phyloP scores from a whole-genome alignment of 2,113 vertebrate species.

The Columba livia region DNA sequence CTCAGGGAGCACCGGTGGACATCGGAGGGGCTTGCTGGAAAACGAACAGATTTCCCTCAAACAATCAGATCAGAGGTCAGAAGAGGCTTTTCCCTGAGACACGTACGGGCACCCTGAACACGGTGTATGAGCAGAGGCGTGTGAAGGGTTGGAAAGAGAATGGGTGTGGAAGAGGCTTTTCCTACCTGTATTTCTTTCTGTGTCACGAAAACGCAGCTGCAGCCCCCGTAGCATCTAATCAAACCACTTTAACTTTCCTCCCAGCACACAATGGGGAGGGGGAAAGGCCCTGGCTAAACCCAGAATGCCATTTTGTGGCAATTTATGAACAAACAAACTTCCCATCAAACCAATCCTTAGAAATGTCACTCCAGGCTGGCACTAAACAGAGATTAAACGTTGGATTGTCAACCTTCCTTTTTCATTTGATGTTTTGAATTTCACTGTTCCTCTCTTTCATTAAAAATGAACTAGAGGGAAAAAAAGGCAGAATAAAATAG shows the following conservation, averaged over 20 bases:
- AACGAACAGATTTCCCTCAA: background rate
- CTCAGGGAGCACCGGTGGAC: background rate
- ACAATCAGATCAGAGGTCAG: background rate
- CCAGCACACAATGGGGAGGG: background rate
- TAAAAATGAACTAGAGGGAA: conserved; percentile 71
- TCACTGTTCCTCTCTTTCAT: conserved; percentile 71
- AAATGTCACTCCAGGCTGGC: conserved; percentile 70
- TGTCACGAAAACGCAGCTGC: background rate
- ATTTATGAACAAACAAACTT: conserved; percentile 74
- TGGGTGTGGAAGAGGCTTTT: background rate
- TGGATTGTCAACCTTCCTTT: conserved; percentile 67
- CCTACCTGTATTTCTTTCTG: background rate
- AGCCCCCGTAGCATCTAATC: conserved; percentile 27
- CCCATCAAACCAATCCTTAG: conserved; percentile 71
- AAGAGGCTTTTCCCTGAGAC: background rate
- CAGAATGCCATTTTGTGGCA: conserved; percentile 73
- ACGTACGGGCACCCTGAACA: background rate
- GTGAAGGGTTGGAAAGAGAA: background rate
- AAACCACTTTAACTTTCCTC: conserved; percentile 13
- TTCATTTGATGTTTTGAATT: conserved; percentile 74
- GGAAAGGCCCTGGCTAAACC: conserved; percentile 41
- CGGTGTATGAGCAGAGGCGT: background rate
- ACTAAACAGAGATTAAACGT: conserved; percentile 73
- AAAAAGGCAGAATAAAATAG: conserved; percentile 61
- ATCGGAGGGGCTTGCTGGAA: background rate